Percentiles rank a stretch among this genome's conserved stretches.
Evolutionary conservation across 1,140 invertebrate genomes (phyloP).

Genomic region (Panulirus ornatus): DNA sequence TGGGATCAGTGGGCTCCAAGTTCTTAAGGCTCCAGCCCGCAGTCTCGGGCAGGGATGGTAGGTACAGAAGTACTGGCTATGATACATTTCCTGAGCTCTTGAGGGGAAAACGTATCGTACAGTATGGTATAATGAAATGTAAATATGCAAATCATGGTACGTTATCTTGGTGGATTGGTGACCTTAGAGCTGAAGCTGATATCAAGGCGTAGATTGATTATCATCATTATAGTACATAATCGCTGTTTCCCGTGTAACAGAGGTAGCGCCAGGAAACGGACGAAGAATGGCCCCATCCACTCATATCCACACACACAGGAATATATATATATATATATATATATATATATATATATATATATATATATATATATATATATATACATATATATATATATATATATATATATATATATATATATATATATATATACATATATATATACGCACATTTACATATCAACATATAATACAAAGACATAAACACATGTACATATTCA

Average conservation of each 20-base stretch:
- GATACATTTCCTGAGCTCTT: no score
- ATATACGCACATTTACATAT: background rate
- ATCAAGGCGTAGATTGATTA: background rate
- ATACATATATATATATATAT: constrained; percentile 15
- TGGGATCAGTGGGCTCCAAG: constrained; percentile 70
- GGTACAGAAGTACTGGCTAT: no score
- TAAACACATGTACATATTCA: no score
- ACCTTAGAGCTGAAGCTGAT: background rate
- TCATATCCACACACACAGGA: no score
- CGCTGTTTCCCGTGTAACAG: no score
- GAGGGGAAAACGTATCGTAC: no score
- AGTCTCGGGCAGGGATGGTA: constrained; percentile 59
- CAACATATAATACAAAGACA: background rate
- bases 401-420: constrained; percentile 20
- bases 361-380: constrained; percentile 14
- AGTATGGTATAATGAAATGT: no score
- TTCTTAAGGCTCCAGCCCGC: constrained; percentile 66
- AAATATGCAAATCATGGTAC: no score
- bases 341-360: no score
- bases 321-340: constrained; percentile 1
- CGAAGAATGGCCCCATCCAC: no score
- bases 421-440: constrained; percentile 2
- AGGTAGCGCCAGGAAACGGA: no score
- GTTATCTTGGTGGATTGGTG: background rate
- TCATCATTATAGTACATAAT: no score